Evolutionary conservation across 2,113 vertebrate species (phyloP).

Genomic region (Pelmatolapia mariae): DNA sequence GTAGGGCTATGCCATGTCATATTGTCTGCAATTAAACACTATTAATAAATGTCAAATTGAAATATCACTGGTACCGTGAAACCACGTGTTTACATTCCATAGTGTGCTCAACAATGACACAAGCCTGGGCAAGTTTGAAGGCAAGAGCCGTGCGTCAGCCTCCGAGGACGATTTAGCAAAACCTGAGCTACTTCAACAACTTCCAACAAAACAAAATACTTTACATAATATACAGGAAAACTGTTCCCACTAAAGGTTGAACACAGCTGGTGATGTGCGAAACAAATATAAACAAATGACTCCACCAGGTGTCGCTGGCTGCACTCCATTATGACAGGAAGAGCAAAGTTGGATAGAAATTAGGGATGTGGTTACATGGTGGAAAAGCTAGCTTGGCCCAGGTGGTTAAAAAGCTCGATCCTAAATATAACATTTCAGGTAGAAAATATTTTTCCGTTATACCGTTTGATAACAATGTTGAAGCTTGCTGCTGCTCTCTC

Average conservation of each 20-base stretch:
- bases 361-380: not conserved
- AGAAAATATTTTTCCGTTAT: not conserved
- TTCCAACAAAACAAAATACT: not conserved
- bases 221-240: not conserved
- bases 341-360: not conserved
- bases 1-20: not conserved
- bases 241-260: accelerated
- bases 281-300: not conserved
- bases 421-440: not conserved
- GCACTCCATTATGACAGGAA: accelerated
- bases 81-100: not conserved
- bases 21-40: not conserved
- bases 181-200: not conserved
- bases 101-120: not conserved
- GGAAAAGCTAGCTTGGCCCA: not conserved
- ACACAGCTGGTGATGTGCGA: not conserved
- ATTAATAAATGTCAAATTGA: not conserved
- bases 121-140: not conserved
- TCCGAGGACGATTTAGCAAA: not conserved
- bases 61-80: not conserved
- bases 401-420: not conserved
- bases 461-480: not conserved
- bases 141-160: not conserved
- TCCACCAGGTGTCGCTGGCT: not conserved
- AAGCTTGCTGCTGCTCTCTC: not conserved